phyloP scores from a whole-genome alignment of 2,797 vertebrate species.

The Thunnus albacares region DNA sequence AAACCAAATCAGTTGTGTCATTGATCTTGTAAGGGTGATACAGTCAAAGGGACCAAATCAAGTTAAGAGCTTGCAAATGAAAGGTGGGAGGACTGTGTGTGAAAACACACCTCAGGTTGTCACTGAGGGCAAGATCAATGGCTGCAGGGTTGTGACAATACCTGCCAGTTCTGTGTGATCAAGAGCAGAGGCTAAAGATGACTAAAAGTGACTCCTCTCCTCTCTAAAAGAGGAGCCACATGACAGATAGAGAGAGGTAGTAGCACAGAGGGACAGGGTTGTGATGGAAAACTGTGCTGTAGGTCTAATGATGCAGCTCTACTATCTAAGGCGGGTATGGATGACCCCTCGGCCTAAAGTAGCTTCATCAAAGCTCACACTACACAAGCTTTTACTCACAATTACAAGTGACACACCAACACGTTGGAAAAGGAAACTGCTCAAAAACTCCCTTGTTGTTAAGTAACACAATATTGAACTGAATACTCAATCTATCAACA shows the following conservation, averaged over 20 bases:
- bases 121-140: conserved; percentile 33
- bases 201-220: conserved; percentile 10
- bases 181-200: conserved; percentile 12
- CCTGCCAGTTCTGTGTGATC: conserved; percentile 47
- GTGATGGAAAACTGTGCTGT: conserved; percentile 44
- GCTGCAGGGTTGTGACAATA: conserved; percentile 24
- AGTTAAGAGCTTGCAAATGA: conserved; percentile 17
- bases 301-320: conserved; percentile 47
- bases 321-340: conserved; percentile 35
- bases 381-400: not conserved
- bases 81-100: conserved; percentile 3
- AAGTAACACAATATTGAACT: conserved; percentile 15
- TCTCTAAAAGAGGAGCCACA: conserved; percentile 13
- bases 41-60: conserved; percentile 25
- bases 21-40: conserved; percentile 1
- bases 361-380: conserved; percentile 40
- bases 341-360: conserved; percentile 25
- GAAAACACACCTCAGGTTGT: conserved; percentile 12
- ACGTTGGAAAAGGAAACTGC: not conserved
- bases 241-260: conserved; percentile 31
- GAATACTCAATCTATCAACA: too few species aligned
- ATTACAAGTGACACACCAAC: not conserved
- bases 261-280: not conserved
- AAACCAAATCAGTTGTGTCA: conserved; percentile 13
- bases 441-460: not conserved